Conservation (phyloP, 1,140 invertebrate genomes). For the Pogonognathellus flavescens region DNA sequence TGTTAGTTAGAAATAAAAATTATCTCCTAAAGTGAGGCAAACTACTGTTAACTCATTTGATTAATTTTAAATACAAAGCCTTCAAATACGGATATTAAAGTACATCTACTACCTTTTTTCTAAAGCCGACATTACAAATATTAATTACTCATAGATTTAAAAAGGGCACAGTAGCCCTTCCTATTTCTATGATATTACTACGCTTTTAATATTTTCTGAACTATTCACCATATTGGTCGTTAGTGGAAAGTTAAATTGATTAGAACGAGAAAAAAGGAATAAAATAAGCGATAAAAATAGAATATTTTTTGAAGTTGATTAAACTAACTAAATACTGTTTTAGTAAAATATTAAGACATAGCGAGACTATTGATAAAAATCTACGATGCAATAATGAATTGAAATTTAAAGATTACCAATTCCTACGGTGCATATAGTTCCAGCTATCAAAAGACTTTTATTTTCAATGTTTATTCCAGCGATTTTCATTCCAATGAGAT, state of each 20-base stretch:
- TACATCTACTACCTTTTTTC: too few relatives aligned
- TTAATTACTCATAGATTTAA: too few relatives aligned
- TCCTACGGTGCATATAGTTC: conserved; percentile 38
- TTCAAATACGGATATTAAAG: too few relatives aligned
- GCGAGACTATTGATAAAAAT: background rate
- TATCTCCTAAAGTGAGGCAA: background rate
- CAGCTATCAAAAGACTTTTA: conserved; percentile 3
- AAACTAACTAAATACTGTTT: background rate
- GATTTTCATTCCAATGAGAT: conserved; percentile 50
- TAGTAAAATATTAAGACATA: background rate
- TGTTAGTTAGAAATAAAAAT: background rate
- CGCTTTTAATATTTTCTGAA: too few relatives aligned
- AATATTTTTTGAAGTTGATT: background rate
- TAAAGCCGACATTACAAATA: too few relatives aligned
- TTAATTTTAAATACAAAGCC: background rate
- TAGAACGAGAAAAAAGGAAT: background rate
- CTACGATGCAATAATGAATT: background rate
- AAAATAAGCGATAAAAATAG: background rate
- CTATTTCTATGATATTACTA: too few relatives aligned
- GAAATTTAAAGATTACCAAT: conserved; percentile 33
- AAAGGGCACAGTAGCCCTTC: too few relatives aligned
- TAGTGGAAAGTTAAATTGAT: too few relatives aligned
- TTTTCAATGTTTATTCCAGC: conserved; percentile 43
- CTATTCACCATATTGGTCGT: too few relatives aligned
- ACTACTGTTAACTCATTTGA: background rate